phyloP scores from a whole-genome alignment of 2,797 vertebrate genomes.

The Gymnoscopelus braueri region DNA sequence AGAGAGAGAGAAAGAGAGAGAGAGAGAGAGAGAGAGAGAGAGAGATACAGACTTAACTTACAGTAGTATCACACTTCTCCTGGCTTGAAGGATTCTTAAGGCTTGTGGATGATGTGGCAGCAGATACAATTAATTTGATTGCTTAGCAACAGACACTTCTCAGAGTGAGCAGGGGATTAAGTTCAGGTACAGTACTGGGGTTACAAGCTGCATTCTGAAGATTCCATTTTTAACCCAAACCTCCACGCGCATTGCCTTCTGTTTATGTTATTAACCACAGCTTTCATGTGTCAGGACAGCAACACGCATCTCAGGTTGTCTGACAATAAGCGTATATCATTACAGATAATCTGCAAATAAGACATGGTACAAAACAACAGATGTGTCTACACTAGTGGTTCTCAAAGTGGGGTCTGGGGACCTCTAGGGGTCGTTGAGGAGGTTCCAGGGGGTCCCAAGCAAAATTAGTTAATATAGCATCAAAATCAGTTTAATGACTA shows the following conservation, averaged over 20 bases:
- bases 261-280: slow-evolving; percentile 25
- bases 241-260: slow-evolving; percentile 42
- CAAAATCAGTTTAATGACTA: background rate
- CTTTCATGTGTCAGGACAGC: slow-evolving; percentile 65
- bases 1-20: background rate
- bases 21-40: background rate
- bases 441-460: too few species aligned
- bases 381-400: too few species aligned
- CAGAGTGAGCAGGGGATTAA: slow-evolving; percentile 33
- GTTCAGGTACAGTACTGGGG: slow-evolving; percentile 54
- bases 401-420: too few species aligned
- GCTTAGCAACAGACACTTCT: slow-evolving; percentile 70
- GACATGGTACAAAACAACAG: background rate
- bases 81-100: slow-evolving; percentile 58
- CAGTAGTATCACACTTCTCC: slow-evolving; percentile 35
- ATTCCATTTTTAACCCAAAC: slow-evolving; percentile 50
- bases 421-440: too few species aligned
- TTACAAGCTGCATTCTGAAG: slow-evolving; percentile 45
- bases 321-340: slow-evolving; percentile 63
- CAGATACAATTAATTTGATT: slow-evolving; percentile 78
- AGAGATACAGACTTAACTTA: slow-evolving; percentile 14
- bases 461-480: background rate
- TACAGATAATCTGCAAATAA: slow-evolving; percentile 31
- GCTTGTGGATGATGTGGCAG: slow-evolving; percentile 59
- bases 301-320: slow-evolving; percentile 56